Percentiles rank a stretch among this genome's conserved stretches.
Evolutionary conservation across 2,888 invertebrate genomes (phyloP).

Genomic region (Phymatocera aterrima): DNA sequence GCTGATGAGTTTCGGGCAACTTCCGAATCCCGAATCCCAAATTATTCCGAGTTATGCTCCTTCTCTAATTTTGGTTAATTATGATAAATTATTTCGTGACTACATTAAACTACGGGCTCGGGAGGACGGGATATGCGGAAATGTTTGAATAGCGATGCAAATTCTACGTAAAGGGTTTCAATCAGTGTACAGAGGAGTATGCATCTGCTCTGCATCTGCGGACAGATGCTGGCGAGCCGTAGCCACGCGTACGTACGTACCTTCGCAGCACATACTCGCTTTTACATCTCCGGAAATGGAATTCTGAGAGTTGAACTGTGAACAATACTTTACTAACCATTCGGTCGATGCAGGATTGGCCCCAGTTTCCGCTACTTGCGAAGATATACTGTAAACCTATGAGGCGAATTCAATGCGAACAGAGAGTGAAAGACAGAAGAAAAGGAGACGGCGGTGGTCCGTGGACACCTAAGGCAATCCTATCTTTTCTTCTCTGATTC

Average conservation of each 20-base stretch:
- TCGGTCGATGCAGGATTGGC: background rate
- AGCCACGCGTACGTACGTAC: background rate
- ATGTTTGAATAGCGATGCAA: constrained; percentile 22
- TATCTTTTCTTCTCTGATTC: background rate
- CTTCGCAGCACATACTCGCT: constrained; percentile 33
- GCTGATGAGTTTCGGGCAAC: too few species aligned
- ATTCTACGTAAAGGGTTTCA: constrained; percentile 47
- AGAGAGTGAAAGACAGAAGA: too few species aligned
- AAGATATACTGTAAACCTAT: too few species aligned
- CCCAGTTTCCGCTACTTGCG: background rate
- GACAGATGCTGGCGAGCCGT: constrained; percentile 68
- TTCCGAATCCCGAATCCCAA: too few species aligned
- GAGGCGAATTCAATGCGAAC: too few species aligned
- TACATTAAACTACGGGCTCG: background rate
- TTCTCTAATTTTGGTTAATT: too few species aligned
- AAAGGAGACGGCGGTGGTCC: too few species aligned
- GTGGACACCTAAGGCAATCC: background rate
- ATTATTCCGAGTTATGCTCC: too few species aligned
- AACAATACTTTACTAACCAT: constrained; percentile 38
- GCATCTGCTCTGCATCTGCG: constrained; percentile 71
- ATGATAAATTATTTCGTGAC: background rate
- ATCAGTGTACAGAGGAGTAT: constrained; percentile 54
- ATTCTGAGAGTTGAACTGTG: background rate
- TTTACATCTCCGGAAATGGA: constrained; percentile 38
- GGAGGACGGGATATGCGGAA: background rate